A percentile compares a stretch with the other conserved stretches of the same genome.
These are phyloP conservation scores for Pseudochromis fuscus DNA, from an alignment of 2,797 vertebrate genomes.

Conservation along the genomic window DNA sequence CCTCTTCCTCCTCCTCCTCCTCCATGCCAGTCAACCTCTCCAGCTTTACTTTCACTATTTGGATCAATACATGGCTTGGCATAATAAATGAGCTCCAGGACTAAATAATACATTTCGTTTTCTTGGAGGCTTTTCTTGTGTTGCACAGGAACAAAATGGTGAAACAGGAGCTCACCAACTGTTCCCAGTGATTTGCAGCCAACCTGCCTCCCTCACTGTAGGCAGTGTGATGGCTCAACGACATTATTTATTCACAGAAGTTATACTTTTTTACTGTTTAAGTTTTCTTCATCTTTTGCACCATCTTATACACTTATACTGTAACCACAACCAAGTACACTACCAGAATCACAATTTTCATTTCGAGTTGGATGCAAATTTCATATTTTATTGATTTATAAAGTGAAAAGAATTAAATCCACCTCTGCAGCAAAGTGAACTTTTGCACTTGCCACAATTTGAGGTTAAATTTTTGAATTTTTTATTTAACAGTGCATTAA, in stretches of 20 bases:
- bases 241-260: slow-evolving; percentile 26
- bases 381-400: no score
- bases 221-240: slow-evolving; percentile 22
- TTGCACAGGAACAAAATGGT: slow-evolving; percentile 26
- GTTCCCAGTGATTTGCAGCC: slow-evolving; percentile 20
- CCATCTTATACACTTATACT: background rate
- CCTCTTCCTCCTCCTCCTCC: slow-evolving; percentile 43
- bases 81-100: slow-evolving; percentile 63
- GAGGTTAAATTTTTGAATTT: no score
- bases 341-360: background rate
- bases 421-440: no score
- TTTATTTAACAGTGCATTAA: no score
- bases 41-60: slow-evolving; percentile 50
- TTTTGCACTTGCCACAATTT: background rate
- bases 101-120: slow-evolving; percentile 66
- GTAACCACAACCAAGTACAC: background rate
- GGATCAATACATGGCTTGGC: slow-evolving; percentile 68
- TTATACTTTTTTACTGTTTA: background rate
- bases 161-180: slow-evolving; percentile 45
- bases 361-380: background rate
- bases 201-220: slow-evolving; percentile 22
- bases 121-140: slow-evolving; percentile 45
- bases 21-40: slow-evolving; percentile 38
- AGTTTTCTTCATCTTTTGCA: background rate
- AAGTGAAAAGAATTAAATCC: no score